A percentile compares a stretch with the other conserved stretches of the same genome.
These are phyloP conservation scores for Lophochroa leadbeateri DNA, from an alignment of 2,113 vertebrate species.

Conservation along the genomic window DNA sequence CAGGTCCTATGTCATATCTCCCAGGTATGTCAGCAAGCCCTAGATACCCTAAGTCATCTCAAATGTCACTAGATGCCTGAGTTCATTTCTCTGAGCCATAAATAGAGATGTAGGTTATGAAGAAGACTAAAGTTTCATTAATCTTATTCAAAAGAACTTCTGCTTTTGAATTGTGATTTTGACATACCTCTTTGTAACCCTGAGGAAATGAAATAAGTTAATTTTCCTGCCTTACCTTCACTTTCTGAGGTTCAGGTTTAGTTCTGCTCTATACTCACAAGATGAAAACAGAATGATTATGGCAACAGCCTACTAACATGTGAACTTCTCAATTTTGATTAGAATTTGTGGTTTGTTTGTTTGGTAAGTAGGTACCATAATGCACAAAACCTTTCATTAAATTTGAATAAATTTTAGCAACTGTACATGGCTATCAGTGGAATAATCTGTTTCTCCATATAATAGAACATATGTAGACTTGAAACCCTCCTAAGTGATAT, in stretches of 20 bases:
- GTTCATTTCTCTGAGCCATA: neutral
- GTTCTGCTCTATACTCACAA: neutral
- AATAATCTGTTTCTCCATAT: neutral
- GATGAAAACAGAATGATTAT: neutral
- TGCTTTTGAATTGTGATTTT: neutral
- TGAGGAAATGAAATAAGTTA: neutral
- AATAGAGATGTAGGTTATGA: neutral
- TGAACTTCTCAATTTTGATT: neutral
- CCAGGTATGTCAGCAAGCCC: neutral
- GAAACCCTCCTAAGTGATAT: neutral
- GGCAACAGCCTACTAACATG: neutral
- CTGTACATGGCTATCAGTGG: neutral
- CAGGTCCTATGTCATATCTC: neutral
- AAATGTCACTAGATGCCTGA: neutral
- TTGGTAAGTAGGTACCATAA: neutral
- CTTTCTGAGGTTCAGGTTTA: neutral
- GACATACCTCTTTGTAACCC: neutral
- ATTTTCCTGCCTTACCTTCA: neutral
- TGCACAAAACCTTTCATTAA: neutral
- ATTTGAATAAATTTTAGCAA: neutral
- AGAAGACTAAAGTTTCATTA: neutral
- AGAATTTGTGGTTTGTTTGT: neutral
- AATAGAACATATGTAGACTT: neutral
- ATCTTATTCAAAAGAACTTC: neutral
- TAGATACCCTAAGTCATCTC: neutral